Percentiles rank a stretch among this genome's conserved stretches.
These are phyloP conservation scores for Oncorhynchus clarkii DNA, from an alignment of 2,113 vertebrate genomes.

Conservation along the genomic window DNA sequence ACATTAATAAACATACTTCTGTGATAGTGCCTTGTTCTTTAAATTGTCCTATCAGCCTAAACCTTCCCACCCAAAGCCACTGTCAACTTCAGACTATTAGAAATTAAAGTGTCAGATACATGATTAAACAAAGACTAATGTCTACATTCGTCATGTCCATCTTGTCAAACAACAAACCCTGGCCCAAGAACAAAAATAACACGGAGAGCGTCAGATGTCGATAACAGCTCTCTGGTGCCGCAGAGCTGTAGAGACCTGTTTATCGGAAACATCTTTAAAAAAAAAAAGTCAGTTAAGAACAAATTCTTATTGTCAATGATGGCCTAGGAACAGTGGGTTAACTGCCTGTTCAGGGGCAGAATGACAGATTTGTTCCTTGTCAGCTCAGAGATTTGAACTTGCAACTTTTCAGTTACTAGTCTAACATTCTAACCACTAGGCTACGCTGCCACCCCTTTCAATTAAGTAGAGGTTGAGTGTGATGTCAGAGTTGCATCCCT, in stretches of 20 bases:
- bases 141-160: not conserved
- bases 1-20: not conserved
- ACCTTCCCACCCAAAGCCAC: slow-evolving; percentile 2
- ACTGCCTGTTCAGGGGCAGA: too few relatives aligned
- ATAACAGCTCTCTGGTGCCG: too few relatives aligned
- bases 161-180: slow-evolving; percentile 12
- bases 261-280: not conserved
- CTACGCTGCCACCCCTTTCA: not conserved
- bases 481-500: not conserved
- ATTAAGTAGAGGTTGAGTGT: slow-evolving; percentile 6
- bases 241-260: not conserved
- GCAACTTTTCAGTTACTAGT: too few relatives aligned
- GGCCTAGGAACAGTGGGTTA: too few relatives aligned
- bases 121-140: not conserved
- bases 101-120: slow-evolving; percentile 19
- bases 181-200: not conserved
- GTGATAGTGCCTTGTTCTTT: too few relatives aligned
- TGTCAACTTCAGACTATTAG: slow-evolving; percentile 3
- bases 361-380: too few relatives aligned
- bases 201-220: not conserved
- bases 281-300: too few relatives aligned
- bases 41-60: too few relatives aligned
- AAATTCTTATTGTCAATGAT: too few relatives aligned
- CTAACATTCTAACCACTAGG: too few relatives aligned
- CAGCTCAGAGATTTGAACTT: too few relatives aligned